Conservation (phyloP, 2,113 vertebrate species). For the Oxygymnocypris stewartii region DNA sequence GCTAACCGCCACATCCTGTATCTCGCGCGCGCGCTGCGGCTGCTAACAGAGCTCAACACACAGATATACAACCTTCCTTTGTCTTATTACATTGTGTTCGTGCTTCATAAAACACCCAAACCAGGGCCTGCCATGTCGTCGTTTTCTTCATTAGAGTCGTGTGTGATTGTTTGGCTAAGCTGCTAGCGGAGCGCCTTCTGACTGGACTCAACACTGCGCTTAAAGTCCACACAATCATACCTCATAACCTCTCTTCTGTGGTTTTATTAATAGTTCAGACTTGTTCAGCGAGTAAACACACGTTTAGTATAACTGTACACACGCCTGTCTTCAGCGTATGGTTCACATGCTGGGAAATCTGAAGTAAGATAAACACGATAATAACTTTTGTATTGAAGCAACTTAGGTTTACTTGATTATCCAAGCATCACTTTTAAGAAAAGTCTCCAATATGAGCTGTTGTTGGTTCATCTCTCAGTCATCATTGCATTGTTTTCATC, state of each 20-base stretch:
- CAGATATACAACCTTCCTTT: not conserved
- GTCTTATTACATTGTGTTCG: not conserved
- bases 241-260: not conserved
- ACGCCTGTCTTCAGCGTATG: not conserved
- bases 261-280: not conserved
- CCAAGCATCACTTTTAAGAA: not conserved
- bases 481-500: not conserved
- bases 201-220: not conserved
- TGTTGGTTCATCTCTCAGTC: not conserved
- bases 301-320: not conserved
- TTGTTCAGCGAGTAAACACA: not conserved
- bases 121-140: not conserved
- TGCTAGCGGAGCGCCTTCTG: not conserved
- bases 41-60: not conserved
- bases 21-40: not conserved
- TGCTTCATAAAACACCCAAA: not conserved
- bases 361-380: not conserved
- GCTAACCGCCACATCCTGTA: constrained; percentile 44
- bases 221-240: not conserved
- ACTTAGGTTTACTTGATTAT: not conserved
- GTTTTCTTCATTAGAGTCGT: not conserved
- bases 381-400: not conserved
- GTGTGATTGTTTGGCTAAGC: not conserved
- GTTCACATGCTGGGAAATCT: not conserved
- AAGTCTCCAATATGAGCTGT: not conserved